Conservation (phyloP, 2,797 vertebrate species). For the Menidia menidia region DNA sequence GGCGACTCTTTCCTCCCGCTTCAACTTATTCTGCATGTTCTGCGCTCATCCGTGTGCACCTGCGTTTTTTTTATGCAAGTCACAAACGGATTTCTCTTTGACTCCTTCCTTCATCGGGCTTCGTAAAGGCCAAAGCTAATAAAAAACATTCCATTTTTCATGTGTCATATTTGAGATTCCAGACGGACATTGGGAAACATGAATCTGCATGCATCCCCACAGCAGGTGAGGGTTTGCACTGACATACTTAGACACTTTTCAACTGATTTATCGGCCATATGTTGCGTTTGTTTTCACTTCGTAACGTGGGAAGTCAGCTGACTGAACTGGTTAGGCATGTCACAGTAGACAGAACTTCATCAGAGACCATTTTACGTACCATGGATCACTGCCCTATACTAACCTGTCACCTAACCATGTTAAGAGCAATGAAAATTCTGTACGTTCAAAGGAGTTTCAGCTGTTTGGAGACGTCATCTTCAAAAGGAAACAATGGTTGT, state of each 20-base stretch:
- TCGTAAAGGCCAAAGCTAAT: background rate
- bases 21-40: slow-evolving; percentile 5
- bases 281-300: slow-evolving; percentile 32
- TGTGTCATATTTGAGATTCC: slow-evolving; percentile 18
- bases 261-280: background rate
- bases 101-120: background rate
- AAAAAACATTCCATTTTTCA: slow-evolving; percentile 16
- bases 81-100: background rate
- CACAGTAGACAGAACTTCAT: slow-evolving; percentile 31
- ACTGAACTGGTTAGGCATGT: slow-evolving; percentile 42
- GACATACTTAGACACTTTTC: background rate
- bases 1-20: slow-evolving; percentile 42
- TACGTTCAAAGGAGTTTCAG: background rate
- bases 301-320: slow-evolving; percentile 1
- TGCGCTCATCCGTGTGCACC: background rate
- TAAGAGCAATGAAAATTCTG: slow-evolving; percentile 2
- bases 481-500: slow-evolving; percentile 10
- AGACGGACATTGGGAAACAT: slow-evolving; percentile 7
- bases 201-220: background rate
- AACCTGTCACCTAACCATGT: slow-evolving; percentile 11
- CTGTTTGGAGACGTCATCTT: background rate
- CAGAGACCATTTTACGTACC: background rate
- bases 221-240: slow-evolving; percentile 8
- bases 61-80: background rate
- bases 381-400: slow-evolving; percentile 9